Evolutionary conservation across 2,888 invertebrate genomes (phyloP).

Genomic region (Chrysodeixis includens): DNA sequence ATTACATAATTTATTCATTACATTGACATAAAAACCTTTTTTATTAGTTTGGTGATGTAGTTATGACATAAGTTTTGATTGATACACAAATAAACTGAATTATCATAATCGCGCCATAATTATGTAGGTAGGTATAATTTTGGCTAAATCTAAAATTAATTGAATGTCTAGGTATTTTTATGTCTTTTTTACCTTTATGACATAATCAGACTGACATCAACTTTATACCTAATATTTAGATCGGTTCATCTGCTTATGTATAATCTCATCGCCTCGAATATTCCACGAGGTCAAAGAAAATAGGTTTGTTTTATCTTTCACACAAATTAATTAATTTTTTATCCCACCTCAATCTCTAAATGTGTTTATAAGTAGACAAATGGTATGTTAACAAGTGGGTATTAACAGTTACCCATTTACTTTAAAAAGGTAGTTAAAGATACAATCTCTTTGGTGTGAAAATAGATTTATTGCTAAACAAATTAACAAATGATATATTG

Average conservation of each 20-base stretch:
- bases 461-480: conserved; percentile 29
- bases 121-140: not conserved
- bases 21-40: not conserved
- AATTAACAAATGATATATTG: conserved; percentile 28
- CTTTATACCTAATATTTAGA: not conserved
- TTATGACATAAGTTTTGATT: not conserved
- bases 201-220: no score
- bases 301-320: conserved; percentile 21
- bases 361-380: conserved; percentile 50
- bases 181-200: not conserved
- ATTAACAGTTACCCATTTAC: conserved; percentile 32
- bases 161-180: not conserved
- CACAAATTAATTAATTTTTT: conserved; percentile 29
- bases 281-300: no score
- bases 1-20: conserved; percentile 7
- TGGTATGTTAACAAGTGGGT: conserved; percentile 16
- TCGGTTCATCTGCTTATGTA: conserved; percentile 19
- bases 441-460: conserved; percentile 19
- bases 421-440: not conserved
- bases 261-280: no score
- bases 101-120: not conserved
- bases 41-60: not conserved
- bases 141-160: not conserved
- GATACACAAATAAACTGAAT: not conserved
- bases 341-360: conserved; percentile 32